Evolutionary conservation across 2,797 vertebrate genomes (phyloP).

Genomic region (Takifugu ocellatus): DNA sequence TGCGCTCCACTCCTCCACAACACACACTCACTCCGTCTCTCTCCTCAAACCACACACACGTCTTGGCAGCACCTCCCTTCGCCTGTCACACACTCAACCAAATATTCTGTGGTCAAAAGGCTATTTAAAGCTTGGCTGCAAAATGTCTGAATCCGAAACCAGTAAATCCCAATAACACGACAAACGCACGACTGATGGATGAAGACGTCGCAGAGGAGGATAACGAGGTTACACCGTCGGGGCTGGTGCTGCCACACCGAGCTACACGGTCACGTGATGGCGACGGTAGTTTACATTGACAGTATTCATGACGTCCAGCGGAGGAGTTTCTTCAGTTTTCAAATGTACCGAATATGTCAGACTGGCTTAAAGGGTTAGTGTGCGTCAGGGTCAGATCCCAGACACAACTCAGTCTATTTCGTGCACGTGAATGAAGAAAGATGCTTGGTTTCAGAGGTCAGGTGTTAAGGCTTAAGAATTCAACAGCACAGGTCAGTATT

Average conservation of each 20-base stretch:
- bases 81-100: conserved; percentile 64
- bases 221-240: conserved; percentile 25
- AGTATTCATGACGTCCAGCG: no score
- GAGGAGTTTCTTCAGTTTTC: not conserved
- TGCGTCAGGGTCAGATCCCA: no score
- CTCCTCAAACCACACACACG: conserved; percentile 46
- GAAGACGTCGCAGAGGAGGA: conserved; percentile 33
- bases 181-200: conserved; percentile 55
- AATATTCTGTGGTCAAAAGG: conserved; percentile 66
- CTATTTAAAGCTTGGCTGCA: conserved; percentile 71
- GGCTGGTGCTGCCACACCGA: not conserved
- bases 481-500: no score
- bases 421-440: no score
- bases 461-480: no score
- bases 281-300: no score
- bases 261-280: no score
- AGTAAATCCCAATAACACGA: conserved; percentile 58
- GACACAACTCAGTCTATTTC: no score
- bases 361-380: conserved; percentile 33
- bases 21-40: conserved; percentile 19
- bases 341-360: conserved; percentile 21
- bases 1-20: conserved; percentile 52
- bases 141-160: conserved; percentile 54
- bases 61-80: conserved; percentile 58
- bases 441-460: not conserved